These are phyloP conservation scores for Drosophila funebris DNA, from an alignment of 1,140 invertebrate genomes.

Conservation along the genomic window DNA sequence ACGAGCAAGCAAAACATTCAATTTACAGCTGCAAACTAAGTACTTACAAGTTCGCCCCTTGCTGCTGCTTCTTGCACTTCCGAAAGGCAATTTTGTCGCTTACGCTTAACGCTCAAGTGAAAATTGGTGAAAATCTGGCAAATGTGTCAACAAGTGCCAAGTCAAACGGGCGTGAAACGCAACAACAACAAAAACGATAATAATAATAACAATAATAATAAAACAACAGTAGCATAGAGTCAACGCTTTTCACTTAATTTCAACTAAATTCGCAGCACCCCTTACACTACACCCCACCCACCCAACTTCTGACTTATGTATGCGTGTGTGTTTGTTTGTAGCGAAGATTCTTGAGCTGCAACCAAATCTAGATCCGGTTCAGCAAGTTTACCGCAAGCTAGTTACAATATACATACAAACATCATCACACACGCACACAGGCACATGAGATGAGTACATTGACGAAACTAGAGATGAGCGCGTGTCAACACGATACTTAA, in stretches of 20 bases:
- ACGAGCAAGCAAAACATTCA: slow-evolving; percentile 39
- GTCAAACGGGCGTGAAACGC: slow-evolving; percentile 32
- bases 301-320: slow-evolving; percentile 2
- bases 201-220: slow-evolving; percentile 9
- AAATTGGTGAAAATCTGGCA: slow-evolving; percentile 75
- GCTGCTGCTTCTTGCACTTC: background rate
- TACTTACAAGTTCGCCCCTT: slow-evolving; percentile 7
- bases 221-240: slow-evolving; percentile 24
- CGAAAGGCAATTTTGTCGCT: slow-evolving; percentile 21
- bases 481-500: slow-evolving; percentile 19
- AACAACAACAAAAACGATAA: slow-evolving; percentile 25
- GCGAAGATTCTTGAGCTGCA: slow-evolving; percentile 75
- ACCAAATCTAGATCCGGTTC: slow-evolving; percentile 79
- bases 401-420: slow-evolving; percentile 56
- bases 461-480: slow-evolving; percentile 29
- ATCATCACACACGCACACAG: slow-evolving; percentile 9
- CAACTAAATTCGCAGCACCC: slow-evolving; percentile 35
- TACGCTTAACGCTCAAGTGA: slow-evolving; percentile 65
- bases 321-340: slow-evolving; percentile 14
- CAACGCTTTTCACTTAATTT: slow-evolving; percentile 73
- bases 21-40: slow-evolving; percentile 43
- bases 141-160: slow-evolving; percentile 75
- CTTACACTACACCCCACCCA: slow-evolving; percentile 16
- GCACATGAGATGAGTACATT: slow-evolving; percentile 31
- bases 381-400: slow-evolving; percentile 81